Percentiles rank a stretch among this genome's conserved stretches.
These are phyloP conservation scores for Torymus texanus DNA, from an alignment of 2,888 invertebrate genomes.

Conservation along the genomic window DNA sequence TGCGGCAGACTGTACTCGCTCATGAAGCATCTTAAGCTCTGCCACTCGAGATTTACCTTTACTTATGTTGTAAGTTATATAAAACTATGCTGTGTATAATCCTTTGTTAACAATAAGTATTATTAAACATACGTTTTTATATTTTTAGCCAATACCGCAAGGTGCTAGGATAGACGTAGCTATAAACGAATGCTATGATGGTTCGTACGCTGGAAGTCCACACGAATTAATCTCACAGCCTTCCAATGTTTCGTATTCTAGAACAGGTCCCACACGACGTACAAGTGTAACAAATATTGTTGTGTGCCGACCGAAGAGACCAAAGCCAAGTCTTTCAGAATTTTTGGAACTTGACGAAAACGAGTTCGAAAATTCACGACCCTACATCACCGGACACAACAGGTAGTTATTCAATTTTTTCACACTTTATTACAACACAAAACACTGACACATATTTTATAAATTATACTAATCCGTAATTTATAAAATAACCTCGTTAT, in stretches of 20 bases:
- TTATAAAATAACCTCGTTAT: background rate
- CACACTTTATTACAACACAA: too few relatives aligned
- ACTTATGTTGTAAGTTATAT: slow-evolving; percentile 86
- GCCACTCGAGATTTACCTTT: slow-evolving; percentile 95
- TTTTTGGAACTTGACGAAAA: slow-evolving; percentile 92
- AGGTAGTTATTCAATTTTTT: slow-evolving; percentile 76
- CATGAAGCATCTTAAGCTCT: slow-evolving; percentile 93
- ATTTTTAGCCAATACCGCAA: slow-evolving; percentile 81
- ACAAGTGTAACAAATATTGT: slow-evolving; percentile 87
- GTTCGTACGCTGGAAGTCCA: slow-evolving; percentile 95
- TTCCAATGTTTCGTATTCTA: slow-evolving; percentile 83
- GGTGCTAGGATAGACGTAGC: slow-evolving; percentile 96
- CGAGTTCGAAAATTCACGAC: slow-evolving; percentile 89
- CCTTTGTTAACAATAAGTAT: background rate
- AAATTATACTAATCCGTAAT: slow-evolving; percentile 10
- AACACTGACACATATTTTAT: background rate
- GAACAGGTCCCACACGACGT: slow-evolving; percentile 83
- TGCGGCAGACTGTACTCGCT: slow-evolving; percentile 91
- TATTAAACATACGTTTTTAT: background rate
- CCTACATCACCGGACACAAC: slow-evolving; percentile 93
- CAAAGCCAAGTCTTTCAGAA: slow-evolving; percentile 86
- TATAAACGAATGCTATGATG: slow-evolving; percentile 96
- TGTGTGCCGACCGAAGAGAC: slow-evolving; percentile 84
- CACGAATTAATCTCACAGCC: slow-evolving; percentile 89
- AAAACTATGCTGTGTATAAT: background rate